phyloP scores from a whole-genome alignment of 2,113 vertebrate genomes.

The Sardina pilchardus region DNA sequence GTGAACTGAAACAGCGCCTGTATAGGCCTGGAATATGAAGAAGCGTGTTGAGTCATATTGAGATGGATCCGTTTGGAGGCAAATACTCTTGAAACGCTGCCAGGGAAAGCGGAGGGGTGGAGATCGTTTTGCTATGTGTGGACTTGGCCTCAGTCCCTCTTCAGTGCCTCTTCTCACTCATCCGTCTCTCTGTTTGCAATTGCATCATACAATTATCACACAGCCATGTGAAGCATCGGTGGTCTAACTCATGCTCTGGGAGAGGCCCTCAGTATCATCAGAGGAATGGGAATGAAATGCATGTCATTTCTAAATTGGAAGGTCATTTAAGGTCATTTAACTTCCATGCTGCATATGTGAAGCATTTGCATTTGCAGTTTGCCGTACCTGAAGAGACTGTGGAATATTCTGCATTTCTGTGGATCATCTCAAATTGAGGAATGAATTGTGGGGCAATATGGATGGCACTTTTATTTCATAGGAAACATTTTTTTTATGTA shows the following conservation, averaged over 20 bases:
- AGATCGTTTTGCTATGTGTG: no score
- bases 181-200: not conserved
- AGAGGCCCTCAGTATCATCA: not conserved
- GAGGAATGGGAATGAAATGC: not conserved
- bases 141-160: no score
- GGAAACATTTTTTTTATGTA: not conserved
- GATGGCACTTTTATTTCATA: not conserved
- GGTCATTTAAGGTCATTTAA: not conserved
- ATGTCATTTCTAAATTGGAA: conserved; percentile 2
- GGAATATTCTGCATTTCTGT: not conserved
- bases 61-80: no score
- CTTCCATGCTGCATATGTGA: not conserved
- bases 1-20: no score
- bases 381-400: not conserved
- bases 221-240: not conserved
- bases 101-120: no score
- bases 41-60: no score
- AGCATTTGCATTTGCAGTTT: not conserved
- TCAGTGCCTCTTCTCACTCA: not conserved
- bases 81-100: no score
- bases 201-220: not conserved
- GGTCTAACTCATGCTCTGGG: no score
- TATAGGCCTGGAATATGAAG: no score
- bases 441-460: not conserved
- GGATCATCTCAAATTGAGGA: not conserved